Evolutionary conservation across 2,113 vertebrate species (phyloP).

Genomic region (Poeciliopsis retropinna): DNA sequence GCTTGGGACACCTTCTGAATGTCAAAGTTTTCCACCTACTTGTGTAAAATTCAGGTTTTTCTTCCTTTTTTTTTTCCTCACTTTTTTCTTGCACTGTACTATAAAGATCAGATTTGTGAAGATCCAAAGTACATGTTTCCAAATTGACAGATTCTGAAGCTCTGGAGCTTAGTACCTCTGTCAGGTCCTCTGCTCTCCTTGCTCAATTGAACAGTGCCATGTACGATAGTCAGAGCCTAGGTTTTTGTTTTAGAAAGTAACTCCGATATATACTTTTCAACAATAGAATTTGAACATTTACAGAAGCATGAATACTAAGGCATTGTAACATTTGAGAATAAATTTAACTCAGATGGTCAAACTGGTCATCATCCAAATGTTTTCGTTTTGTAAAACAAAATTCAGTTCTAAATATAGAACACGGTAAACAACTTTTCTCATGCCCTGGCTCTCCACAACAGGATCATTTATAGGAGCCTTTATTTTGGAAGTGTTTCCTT

Average conservation of each 20-base stretch:
- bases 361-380: background rate
- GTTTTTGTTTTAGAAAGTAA: background rate
- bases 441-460: slow-evolving; percentile 23
- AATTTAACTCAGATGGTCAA: background rate
- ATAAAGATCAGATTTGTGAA: too few species aligned
- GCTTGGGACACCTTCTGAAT: background rate
- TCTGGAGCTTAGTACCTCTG: background rate
- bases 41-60: background rate
- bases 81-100: background rate
- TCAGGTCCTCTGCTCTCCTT: background rate
- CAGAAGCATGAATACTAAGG: background rate
- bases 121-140: background rate
- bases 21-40: background rate
- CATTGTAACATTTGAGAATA: background rate
- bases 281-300: background rate
- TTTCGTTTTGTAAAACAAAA: slow-evolving; percentile 25
- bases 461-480: slow-evolving; percentile 48
- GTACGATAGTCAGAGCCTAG: background rate
- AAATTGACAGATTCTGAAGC: background rate
- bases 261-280: background rate
- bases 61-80: background rate
- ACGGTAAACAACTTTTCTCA: slow-evolving; percentile 14
- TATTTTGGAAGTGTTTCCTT: slow-evolving; percentile 52
- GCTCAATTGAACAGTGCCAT: background rate
- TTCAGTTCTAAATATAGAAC: slow-evolving; percentile 44